phyloP scores from a whole-genome alignment of 1,140 invertebrate genomes.

The Drosophila kepulauana region DNA sequence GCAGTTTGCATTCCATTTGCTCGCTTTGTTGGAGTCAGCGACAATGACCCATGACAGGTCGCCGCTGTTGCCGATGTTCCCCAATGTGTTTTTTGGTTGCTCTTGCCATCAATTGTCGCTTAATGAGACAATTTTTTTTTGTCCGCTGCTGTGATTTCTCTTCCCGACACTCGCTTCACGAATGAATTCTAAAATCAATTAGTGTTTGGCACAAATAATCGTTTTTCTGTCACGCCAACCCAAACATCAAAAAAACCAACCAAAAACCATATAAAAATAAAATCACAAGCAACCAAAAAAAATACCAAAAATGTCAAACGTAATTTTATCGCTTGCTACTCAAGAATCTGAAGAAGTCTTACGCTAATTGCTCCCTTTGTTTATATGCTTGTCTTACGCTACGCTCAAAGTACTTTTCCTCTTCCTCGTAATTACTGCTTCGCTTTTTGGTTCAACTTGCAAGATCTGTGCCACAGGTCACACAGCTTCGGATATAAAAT shows the following conservation, averaged over 20 bases:
- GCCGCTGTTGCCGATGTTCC: slow-evolving; percentile 9
- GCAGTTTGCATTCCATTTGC: slow-evolving; percentile 58
- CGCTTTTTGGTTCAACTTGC: neutral
- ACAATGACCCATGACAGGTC: slow-evolving; percentile 80
- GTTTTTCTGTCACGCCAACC: slow-evolving; percentile 77
- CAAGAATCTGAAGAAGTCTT: slow-evolving; percentile 36
- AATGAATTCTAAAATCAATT: slow-evolving; percentile 84
- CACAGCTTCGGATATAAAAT: neutral
- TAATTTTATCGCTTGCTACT: slow-evolving; percentile 32
- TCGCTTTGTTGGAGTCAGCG: slow-evolving; percentile 39
- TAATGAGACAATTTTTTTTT: slow-evolving; percentile 63
- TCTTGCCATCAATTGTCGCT: slow-evolving; percentile 61
- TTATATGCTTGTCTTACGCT: slow-evolving; percentile 27
- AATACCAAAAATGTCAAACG: slow-evolving; percentile 28
- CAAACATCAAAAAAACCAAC: slow-evolving; percentile 64
- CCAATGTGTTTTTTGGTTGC: neutral
- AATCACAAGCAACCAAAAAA: slow-evolving; percentile 22
- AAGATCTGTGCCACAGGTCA: slow-evolving; percentile 4
- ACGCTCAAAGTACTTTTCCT: slow-evolving; percentile 10
- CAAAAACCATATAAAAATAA: slow-evolving; percentile 19
- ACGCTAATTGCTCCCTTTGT: slow-evolving; percentile 46
- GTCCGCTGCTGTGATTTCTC: slow-evolving; percentile 23
- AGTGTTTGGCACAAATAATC: slow-evolving; percentile 81
- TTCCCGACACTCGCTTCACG: slow-evolving; percentile 45
- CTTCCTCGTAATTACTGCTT: slow-evolving; percentile 10